These are phyloP conservation scores for Acrocephalus arundinaceus DNA, from an alignment of 2,113 vertebrate genomes.

Conservation along the genomic window DNA sequence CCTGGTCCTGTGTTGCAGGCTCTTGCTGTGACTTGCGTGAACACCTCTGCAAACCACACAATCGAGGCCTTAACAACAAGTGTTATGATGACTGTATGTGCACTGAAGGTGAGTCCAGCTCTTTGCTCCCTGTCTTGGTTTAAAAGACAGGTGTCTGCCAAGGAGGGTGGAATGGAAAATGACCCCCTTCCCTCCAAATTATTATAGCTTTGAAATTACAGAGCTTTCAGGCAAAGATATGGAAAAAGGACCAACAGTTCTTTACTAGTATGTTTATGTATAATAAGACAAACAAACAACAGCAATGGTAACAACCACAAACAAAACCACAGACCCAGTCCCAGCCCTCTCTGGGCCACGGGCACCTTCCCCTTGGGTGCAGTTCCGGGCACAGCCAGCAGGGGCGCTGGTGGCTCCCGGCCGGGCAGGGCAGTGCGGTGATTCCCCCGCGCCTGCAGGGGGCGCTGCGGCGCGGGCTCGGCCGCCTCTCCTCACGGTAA, in stretches of 20 bases:
- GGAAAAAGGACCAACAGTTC: background rate
- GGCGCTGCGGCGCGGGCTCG: background rate
- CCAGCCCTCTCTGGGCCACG: too few relatives aligned
- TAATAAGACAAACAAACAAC: background rate
- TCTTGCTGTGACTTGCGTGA: constrained; percentile 93
- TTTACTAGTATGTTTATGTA: background rate
- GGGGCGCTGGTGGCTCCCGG: background rate
- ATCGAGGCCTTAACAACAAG: constrained; percentile 97
- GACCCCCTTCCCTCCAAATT: background rate
- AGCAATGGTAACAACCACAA: too few relatives aligned
- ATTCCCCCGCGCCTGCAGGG: background rate
- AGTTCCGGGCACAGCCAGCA: background rate
- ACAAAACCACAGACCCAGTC: too few relatives aligned
- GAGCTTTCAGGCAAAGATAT: background rate
- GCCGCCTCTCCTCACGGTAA: too few relatives aligned
- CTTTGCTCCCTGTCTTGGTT: background rate
- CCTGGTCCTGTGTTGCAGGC: constrained; percentile 71
- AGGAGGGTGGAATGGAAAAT: background rate
- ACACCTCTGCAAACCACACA: constrained; percentile 90
- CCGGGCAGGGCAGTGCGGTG: background rate
- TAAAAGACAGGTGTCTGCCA: background rate
- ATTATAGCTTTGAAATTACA: accelerated
- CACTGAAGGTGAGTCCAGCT: constrained; percentile 83
- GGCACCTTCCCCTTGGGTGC: background rate
- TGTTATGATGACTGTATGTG: constrained; percentile 99